These are phyloP conservation scores for Drosophila neutralis DNA, from an alignment of 2,888 invertebrate genomes.

Conservation along the genomic window DNA sequence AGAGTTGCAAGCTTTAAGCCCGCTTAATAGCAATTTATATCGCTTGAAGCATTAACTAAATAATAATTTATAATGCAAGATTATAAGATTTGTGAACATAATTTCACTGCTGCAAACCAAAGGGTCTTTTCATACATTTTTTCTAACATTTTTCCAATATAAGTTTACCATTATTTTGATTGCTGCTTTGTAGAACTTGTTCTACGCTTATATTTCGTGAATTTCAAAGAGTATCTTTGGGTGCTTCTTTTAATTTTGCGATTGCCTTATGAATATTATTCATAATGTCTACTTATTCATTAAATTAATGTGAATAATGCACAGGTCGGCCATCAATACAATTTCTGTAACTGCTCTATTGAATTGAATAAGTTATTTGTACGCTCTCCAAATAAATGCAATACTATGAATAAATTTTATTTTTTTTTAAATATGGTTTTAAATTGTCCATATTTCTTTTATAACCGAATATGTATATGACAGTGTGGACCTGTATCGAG, in stretches of 20 bases:
- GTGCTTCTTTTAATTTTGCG: background rate
- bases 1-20: conserved; percentile 2
- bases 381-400: conserved; percentile 6
- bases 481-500: conserved; percentile 7
- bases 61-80: background rate
- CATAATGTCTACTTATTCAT: conserved; percentile 29
- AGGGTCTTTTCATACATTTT: background rate
- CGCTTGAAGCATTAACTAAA: background rate
- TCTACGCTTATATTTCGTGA: background rate
- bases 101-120: no score
- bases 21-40: background rate
- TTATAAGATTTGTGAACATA: background rate
- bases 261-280: conserved; percentile 12
- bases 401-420: conserved; percentile 3
- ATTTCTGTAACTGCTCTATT: background rate
- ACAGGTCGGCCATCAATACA: conserved; percentile 3
- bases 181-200: no score
- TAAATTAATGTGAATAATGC: conserved; percentile 29
- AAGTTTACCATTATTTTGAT: background rate
- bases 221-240: background rate
- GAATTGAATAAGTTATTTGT: conserved; percentile 42
- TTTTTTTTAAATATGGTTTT: background rate
- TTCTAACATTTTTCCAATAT: background rate
- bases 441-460: conserved; percentile 1
- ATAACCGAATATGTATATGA: background rate